These are phyloP conservation scores for Gobionotothen gibberifrons DNA, from an alignment of 2,797 vertebrate species.

Conservation along the genomic window DNA sequence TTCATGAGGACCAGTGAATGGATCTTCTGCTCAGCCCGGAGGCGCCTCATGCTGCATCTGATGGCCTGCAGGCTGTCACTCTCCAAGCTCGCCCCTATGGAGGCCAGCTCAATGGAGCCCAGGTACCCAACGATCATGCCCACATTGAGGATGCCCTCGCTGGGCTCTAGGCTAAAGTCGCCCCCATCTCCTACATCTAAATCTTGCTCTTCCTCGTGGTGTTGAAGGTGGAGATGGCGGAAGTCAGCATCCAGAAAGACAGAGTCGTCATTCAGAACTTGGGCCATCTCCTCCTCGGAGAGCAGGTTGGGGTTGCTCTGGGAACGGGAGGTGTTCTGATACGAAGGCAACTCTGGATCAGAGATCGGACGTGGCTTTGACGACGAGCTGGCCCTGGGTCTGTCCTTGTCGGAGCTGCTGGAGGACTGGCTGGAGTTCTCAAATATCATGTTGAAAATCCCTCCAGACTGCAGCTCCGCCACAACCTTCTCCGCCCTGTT, in stretches of 20 bases:
- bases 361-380: conserved; percentile 84
- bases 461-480: conserved; percentile 96
- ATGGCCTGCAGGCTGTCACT: conserved; percentile 96
- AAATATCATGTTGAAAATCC: conserved; percentile 98
- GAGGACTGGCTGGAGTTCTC: conserved; percentile 90
- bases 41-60: conserved; percentile 96
- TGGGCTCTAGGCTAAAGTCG: conserved; percentile 83
- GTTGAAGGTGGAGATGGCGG: conserved; percentile 71
- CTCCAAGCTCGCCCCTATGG: conserved; percentile 90
- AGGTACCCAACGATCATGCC: conserved; percentile 98
- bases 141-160: conserved; percentile 93
- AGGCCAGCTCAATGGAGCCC: conserved; percentile 97
- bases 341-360: conserved; percentile 83
- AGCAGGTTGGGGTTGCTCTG: conserved; percentile 82
- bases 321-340: conserved; percentile 63
- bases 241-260: conserved; percentile 86
- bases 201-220: conserved; percentile 69
- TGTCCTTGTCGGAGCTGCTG: conserved; percentile 84
- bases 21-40: conserved; percentile 96
- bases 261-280: conserved; percentile 85
- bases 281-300: conserved; percentile 88
- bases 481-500: conserved; percentile 96
- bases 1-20: conserved; percentile 95
- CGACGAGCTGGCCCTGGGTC: conserved; percentile 55
- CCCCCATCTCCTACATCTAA: conserved; percentile 73